Evolutionary conservation across 2,797 vertebrate genomes (phyloP), one percentile per base, ranked within the genome.

Genomic region (Scarus forsteni): DNA sequence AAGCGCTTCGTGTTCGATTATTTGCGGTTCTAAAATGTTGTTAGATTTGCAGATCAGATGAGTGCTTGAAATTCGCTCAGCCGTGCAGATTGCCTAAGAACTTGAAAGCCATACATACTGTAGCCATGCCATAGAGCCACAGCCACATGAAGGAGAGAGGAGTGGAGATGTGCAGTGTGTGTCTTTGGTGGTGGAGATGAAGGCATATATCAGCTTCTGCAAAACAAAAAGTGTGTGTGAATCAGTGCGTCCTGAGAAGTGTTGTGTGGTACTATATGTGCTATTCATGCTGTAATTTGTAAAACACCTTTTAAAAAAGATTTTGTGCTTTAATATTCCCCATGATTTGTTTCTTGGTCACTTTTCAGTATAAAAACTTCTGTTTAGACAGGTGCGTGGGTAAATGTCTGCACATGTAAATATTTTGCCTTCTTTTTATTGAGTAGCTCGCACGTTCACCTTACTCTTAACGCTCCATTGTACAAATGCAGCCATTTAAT

Each of bases 1-100:
- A 54, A 70, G 58, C 43, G 77, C 75, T 73, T 77, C 63, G 60
- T 81, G 77, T 70, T 74, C 65, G 65, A 79, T 86, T 79, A 79
- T 88, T 79, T 80, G 71, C 75, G 68, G 69, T 78, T 82, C 56
- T 78, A 63, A 83, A 66, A 73, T 61, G 67, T 64, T 61, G 71
- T 78, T 75, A 83, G 78, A 88, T 89, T 85, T 69, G 65, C 57
- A 89, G 79, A 86, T 90, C 80, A 91, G 83, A 86, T 74, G 68
- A 81, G 75, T 81, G 66, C 81, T 90, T 89, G 84, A 89, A 88
- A 90, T 73, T 79, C 80, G 71, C 74, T 85, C 74, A 76, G 60
- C 72, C 75, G 1, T 74, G 82, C 70, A 74, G 60, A 83, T 73
- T 92, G 90, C 86, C 88, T 80, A 74, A 52, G 60, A 58, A 58